phyloP scores from a whole-genome alignment of 2,797 vertebrate genomes.

The Sarcophilus harrisii region DNA sequence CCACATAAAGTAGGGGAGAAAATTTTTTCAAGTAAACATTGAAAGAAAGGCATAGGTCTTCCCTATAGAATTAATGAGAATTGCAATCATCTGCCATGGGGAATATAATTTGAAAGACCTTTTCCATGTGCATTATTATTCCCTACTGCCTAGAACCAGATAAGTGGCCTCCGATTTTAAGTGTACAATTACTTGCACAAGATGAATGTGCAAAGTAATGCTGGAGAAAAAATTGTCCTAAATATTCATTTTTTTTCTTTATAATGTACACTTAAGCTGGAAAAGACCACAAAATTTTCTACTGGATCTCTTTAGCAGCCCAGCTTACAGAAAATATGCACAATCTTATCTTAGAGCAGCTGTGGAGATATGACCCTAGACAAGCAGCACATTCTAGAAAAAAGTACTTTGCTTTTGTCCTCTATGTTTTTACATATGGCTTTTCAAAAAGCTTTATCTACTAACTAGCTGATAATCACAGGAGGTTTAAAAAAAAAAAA shows the following conservation, averaged over 20 bases:
- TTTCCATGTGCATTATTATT: constrained; percentile 22
- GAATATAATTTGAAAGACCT: constrained; percentile 60
- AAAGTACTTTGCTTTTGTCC: constrained; percentile 17
- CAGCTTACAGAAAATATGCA: constrained; percentile 1
- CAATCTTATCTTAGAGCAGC: background rate
- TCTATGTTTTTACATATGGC: constrained; percentile 42
- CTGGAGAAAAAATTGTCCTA: constrained; percentile 44
- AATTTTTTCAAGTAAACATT: constrained; percentile 69
- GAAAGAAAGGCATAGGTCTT: constrained; percentile 59
- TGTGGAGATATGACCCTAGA: background rate
- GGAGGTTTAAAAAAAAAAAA: background rate
- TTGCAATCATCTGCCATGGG: constrained; percentile 19
- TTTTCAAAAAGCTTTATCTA: constrained; percentile 21
- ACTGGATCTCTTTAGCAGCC: background rate
- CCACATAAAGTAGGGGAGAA: constrained; percentile 71
- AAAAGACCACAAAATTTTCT: constrained; percentile 21
- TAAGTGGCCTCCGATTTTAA: constrained; percentile 68
- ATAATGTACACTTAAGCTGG: constrained; percentile 30
- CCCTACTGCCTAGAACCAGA: constrained; percentile 53
- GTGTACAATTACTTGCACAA: constrained; percentile 68
- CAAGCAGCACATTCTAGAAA: constrained; percentile 33
- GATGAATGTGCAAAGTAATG: constrained; percentile 31
- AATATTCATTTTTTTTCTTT: constrained; percentile 55
- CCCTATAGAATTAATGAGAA: constrained; percentile 67
- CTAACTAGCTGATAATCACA: constrained; percentile 16